phyloP scores from a whole-genome alignment of 2,113 vertebrate species.

The Prolemur simus region DNA sequence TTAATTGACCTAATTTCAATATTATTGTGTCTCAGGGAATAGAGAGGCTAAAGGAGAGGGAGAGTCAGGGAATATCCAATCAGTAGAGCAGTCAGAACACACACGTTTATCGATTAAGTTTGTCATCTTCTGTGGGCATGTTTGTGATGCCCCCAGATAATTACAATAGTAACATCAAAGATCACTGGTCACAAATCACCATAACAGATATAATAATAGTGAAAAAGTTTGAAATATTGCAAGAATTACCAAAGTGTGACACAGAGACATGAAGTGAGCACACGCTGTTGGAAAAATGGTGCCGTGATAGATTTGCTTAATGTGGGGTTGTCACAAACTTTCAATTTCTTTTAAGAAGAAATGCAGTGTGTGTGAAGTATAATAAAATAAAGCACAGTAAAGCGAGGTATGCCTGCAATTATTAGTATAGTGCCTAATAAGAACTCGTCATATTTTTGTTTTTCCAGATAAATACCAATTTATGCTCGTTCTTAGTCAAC shows the following conservation, averaged over 20 bases:
- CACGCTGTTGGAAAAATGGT: not conserved
- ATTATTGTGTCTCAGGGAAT: not conserved
- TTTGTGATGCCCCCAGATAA: not conserved
- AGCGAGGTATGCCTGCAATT: not conserved
- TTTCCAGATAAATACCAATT: constrained; percentile 30
- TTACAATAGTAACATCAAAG: not conserved
- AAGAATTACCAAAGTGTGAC: not conserved
- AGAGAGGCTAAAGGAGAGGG: not conserved
- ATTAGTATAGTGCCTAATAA: constrained; percentile 35
- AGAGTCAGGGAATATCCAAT: not conserved
- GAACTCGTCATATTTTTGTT: constrained; percentile 43
- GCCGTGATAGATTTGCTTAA: not conserved
- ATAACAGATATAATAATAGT: not conserved
- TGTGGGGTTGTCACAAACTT: not conserved
- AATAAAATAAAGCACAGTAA: not conserved
- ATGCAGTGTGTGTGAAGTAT: not conserved
- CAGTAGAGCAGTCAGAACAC: not conserved
- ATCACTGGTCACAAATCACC: not conserved
- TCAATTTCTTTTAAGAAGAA: not conserved
- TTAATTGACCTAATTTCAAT: not conserved
- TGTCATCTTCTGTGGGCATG: not conserved
- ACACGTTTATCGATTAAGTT: not conserved
- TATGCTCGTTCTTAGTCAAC: constrained; percentile 36
- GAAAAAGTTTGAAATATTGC: not conserved
- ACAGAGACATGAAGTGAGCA: not conserved